Evolutionary conservation across 2,113 vertebrate genomes (phyloP).

Genomic region (Egretta garzetta): DNA sequence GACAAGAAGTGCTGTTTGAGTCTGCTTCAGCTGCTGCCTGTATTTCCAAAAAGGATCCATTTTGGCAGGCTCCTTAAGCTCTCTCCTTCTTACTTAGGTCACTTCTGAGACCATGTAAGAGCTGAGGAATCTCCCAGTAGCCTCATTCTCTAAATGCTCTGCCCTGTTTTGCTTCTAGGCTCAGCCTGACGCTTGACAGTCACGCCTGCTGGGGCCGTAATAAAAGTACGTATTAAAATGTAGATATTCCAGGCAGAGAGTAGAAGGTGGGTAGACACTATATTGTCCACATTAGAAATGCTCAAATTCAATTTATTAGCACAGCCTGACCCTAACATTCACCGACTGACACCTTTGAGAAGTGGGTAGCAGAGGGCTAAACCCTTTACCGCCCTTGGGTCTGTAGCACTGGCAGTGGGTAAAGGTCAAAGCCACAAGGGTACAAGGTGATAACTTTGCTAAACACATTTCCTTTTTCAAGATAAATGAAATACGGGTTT

Average conservation of each 20-base stretch:
- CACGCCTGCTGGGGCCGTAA: background rate
- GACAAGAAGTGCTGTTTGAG: background rate
- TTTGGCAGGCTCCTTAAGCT: background rate
- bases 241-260: background rate
- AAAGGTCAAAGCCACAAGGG: background rate
- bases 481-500: background rate
- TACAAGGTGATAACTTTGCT: background rate
- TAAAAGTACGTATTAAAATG: background rate
- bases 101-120: background rate
- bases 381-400: background rate
- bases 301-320: background rate
- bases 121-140: background rate
- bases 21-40: background rate
- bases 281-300: background rate
- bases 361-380: background rate
- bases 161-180: background rate
- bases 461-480: background rate
- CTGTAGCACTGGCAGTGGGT: background rate
- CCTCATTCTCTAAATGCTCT: background rate
- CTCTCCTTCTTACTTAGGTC: background rate
- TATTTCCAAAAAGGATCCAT: background rate
- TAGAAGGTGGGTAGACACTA: background rate
- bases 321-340: background rate
- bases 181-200: background rate
- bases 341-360: background rate